Evolutionary conservation across 1,140 invertebrate species (phyloP).

Genomic region (Drosophila pectinifera): DNA sequence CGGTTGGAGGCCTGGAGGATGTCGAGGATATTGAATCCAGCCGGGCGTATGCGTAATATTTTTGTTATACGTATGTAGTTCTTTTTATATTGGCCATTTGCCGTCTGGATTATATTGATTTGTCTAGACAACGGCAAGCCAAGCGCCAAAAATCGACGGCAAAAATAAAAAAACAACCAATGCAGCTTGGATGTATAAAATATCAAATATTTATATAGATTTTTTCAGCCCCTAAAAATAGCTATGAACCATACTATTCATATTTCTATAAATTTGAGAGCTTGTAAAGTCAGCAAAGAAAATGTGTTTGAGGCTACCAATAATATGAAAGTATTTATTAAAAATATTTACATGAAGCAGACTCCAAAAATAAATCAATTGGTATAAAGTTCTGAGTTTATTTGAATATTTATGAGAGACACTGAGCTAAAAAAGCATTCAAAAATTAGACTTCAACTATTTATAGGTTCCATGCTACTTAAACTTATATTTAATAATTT

Average conservation of each 20-base stretch:
- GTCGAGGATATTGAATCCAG: constrained; percentile 24
- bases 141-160: constrained; percentile 29
- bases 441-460: too few species aligned
- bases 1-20: background rate
- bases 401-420: too few species aligned
- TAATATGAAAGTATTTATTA: background rate
- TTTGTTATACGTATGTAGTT: constrained; percentile 49
- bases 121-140: constrained; percentile 54
- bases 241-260: background rate
- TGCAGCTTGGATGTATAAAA: constrained; percentile 21
- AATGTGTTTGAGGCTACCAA: background rate
- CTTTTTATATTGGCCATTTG: constrained; percentile 60
- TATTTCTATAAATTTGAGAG: background rate
- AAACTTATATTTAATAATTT: too few species aligned
- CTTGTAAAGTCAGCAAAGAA: background rate
- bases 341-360: background rate
- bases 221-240: background rate
- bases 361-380: too few species aligned
- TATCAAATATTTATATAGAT: constrained; percentile 29
- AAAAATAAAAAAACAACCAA: background rate
- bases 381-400: too few species aligned
- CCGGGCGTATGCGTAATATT: constrained; percentile 76
- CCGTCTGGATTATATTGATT: constrained; percentile 80
- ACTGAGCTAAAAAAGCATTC: too few species aligned
- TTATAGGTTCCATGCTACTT: too few species aligned